Evolutionary conservation across 2,113 vertebrate genomes (phyloP).

Genomic region (Phalacrocorax brasilianus): DNA sequence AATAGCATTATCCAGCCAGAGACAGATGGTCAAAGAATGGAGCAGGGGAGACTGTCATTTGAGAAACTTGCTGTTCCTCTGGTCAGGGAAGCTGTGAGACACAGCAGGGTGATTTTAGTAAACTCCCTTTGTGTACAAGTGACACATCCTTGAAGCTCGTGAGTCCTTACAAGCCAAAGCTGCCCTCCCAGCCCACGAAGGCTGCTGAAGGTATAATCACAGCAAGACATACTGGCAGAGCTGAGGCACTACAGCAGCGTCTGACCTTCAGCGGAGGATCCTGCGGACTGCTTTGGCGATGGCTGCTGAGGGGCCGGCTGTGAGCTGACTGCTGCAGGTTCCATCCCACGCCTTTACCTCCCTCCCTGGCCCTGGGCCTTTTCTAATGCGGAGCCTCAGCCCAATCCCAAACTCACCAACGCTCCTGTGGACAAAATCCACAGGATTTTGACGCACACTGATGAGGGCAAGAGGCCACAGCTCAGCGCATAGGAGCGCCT

Average conservation of each 20-base stretch:
- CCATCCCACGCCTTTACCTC: fast-evolving
- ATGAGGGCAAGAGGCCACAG: background rate
- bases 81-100: background rate
- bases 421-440: background rate
- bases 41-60: background rate
- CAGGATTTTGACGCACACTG: too few species aligned
- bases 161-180: background rate
- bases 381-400: background rate
- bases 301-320: background rate
- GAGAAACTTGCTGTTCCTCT: too few species aligned
- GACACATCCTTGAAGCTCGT: background rate
- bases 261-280: too few species aligned
- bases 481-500: background rate
- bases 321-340: too few species aligned
- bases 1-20: background rate
- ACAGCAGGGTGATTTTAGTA: background rate
- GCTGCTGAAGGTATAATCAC: too few species aligned
- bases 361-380: background rate
- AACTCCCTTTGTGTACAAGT: background rate
- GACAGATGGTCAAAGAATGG: background rate
- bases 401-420: fast-evolving
- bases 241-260: background rate
- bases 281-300: too few species aligned
- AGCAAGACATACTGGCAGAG: background rate
- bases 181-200: background rate